These are phyloP conservation scores for Uloborus plumipes DNA, from an alignment of 2,888 invertebrate genomes.

Conservation along the genomic window DNA sequence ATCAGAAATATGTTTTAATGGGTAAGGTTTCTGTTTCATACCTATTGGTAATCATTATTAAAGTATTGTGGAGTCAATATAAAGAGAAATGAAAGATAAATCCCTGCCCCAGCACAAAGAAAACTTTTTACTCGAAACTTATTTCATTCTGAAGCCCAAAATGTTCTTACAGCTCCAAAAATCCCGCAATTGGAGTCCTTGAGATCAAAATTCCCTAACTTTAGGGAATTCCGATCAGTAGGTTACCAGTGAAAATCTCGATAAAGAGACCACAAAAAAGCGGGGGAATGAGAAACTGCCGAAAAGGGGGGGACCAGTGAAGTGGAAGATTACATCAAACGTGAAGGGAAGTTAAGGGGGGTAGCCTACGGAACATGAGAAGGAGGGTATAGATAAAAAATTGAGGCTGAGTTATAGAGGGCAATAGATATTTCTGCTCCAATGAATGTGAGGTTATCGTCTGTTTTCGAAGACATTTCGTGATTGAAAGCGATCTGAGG, in stretches of 20 bases:
- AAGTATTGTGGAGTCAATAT: background rate
- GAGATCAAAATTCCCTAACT: slow-evolving; percentile 27
- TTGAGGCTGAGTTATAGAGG: slow-evolving; percentile 9
- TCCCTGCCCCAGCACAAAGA: background rate
- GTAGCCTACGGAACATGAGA: slow-evolving; percentile 31
- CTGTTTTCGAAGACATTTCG: slow-evolving; percentile 11
- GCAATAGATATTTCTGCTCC: slow-evolving; percentile 35
- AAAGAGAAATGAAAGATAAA: background rate
- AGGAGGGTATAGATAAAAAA: slow-evolving; percentile 34
- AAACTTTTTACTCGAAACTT: background rate
- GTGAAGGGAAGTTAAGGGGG: slow-evolving; percentile 29
- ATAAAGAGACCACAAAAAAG: slow-evolving; percentile 29
- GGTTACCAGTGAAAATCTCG: slow-evolving; percentile 12
- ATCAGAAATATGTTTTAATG: no score
- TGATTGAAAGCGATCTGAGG: slow-evolving; percentile 51
- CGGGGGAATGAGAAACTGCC: background rate
- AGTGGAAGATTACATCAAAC: slow-evolving; percentile 38
- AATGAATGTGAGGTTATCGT: slow-evolving; percentile 48
- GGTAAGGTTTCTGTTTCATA: no score
- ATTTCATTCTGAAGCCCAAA: background rate
- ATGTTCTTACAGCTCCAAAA: background rate
- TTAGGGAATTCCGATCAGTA: slow-evolving; percentile 18
- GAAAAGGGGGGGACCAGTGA: slow-evolving; percentile 7
- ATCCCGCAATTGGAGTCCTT: background rate
- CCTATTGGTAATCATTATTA: no score